Evolutionary conservation across 92 coral and sea anemone species (phyloP).

Genomic region (Scolanthus callimorphus): DNA sequence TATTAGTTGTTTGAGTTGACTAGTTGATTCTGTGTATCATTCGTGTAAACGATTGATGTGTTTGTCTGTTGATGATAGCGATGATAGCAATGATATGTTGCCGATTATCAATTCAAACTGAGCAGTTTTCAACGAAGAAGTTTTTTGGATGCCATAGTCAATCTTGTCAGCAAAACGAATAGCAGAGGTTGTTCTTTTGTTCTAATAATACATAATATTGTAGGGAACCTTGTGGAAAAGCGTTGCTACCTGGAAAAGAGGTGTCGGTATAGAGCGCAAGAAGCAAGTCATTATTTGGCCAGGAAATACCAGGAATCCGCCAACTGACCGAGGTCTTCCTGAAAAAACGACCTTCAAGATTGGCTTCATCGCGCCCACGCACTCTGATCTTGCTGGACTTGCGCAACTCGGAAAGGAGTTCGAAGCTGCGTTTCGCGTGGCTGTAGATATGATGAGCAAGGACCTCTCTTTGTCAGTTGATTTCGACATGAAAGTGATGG

Average conservation of each 20-base stretch:
- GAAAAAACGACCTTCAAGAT: slow-evolving; percentile 93
- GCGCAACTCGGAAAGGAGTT: slow-evolving; percentile 86
- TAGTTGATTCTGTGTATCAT: no score
- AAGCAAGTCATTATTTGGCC: slow-evolving; percentile 77
- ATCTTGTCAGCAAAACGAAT: no score
- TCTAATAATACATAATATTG: no score
- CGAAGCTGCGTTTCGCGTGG: slow-evolving; percentile 77
- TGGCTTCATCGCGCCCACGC: slow-evolving; percentile 91
- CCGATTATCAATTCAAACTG: no score
- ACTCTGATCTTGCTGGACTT: slow-evolving; percentile 81
- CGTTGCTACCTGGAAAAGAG: slow-evolving; percentile 87
- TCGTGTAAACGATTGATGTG: no score
- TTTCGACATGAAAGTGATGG: slow-evolving; percentile 76
- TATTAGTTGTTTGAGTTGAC: no score
- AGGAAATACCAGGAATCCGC: slow-evolving; percentile 79
- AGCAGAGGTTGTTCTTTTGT: no score
- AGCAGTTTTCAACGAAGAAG: no score
- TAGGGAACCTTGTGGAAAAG: slow-evolving; percentile 63
- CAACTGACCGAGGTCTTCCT: slow-evolving; percentile 88
- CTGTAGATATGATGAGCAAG: slow-evolving; percentile 96
- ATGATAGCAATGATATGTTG: no score
- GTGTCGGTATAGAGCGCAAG: slow-evolving; percentile 67
- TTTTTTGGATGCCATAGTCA: no score
- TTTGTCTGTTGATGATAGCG: no score
- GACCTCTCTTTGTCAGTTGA: slow-evolving; percentile 84